These are phyloP conservation scores for Drosophila pseudotakahashii DNA, from an alignment of 2,888 invertebrate species.

Conservation along the genomic window DNA sequence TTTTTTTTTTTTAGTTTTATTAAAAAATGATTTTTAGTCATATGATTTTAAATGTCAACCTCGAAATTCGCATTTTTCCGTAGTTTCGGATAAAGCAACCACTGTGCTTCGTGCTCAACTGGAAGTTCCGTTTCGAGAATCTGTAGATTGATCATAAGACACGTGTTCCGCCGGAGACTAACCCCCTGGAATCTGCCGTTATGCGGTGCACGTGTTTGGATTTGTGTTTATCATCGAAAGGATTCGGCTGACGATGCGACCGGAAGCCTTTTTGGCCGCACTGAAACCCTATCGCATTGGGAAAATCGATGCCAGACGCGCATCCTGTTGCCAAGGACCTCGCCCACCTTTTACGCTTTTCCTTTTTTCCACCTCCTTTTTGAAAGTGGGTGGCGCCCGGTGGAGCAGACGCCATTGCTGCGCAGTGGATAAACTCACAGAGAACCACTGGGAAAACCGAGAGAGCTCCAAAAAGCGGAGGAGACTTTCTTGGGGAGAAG, in stretches of 20 bases:
- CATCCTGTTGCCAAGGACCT: constrained; percentile 40
- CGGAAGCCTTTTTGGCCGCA: constrained; percentile 59
- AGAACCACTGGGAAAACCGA: constrained; percentile 16
- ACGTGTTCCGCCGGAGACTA: constrained; percentile 59
- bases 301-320: constrained; percentile 70
- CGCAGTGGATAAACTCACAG: constrained; percentile 57
- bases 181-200: constrained; percentile 52
- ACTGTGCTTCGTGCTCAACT: constrained; percentile 56
- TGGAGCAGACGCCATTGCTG: constrained; percentile 67
- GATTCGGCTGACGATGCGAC: constrained; percentile 51
- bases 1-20: no score
- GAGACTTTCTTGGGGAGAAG: constrained; percentile 22
- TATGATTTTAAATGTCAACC: not conserved
- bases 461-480: constrained; percentile 20
- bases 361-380: constrained; percentile 3
- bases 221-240: constrained; percentile 48
- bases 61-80: not conserved
- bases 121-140: constrained; percentile 47
- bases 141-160: constrained; percentile 58
- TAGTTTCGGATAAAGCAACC: not conserved
- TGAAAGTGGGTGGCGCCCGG: constrained; percentile 61
- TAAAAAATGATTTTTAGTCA: no score
- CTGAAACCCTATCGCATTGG: constrained; percentile 71
- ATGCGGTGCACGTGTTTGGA: constrained; percentile 65
- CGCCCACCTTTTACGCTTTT: not conserved